phyloP scores from a whole-genome alignment of 2,113 vertebrate genomes.

The Penelope pileata region DNA sequence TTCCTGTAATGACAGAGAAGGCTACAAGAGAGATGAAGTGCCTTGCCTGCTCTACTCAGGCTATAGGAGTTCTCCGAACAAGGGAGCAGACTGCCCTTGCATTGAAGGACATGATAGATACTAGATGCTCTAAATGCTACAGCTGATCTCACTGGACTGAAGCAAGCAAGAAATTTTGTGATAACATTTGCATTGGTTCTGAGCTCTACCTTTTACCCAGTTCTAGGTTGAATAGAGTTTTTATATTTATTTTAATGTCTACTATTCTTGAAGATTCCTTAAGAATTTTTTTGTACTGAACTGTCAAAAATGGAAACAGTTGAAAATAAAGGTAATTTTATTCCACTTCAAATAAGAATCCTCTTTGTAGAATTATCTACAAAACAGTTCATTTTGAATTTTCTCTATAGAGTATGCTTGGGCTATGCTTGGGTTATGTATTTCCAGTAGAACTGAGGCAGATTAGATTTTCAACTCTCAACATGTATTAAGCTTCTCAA shows the following conservation, averaged over 20 bases:
- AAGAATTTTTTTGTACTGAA: neutral
- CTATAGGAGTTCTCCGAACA: neutral
- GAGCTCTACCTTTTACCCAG: neutral
- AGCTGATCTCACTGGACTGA: neutral
- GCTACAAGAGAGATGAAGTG: neutral
- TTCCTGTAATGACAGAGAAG: neutral
- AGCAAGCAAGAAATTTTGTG: neutral
- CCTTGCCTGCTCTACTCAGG: neutral
- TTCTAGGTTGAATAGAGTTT: neutral
- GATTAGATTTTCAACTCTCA: neutral
- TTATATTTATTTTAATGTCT: neutral
- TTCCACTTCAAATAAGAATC: neutral
- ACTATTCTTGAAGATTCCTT: neutral
- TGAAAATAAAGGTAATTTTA: neutral
- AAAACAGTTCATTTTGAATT: neutral
- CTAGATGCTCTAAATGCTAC: rapidly evolving
- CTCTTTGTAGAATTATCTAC: neutral
- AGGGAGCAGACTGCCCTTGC: neutral
- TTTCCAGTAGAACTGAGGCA: neutral
- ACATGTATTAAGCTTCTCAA: neutral
- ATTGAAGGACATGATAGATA: rapidly evolving
- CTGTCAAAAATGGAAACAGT: neutral
- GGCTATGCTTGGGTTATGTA: rapidly evolving
- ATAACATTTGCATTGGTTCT: neutral
- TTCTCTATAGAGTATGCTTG: rapidly evolving